Conservation (phyloP, 2,888 invertebrate species). For the Carpatolechia fugitivella region DNA sequence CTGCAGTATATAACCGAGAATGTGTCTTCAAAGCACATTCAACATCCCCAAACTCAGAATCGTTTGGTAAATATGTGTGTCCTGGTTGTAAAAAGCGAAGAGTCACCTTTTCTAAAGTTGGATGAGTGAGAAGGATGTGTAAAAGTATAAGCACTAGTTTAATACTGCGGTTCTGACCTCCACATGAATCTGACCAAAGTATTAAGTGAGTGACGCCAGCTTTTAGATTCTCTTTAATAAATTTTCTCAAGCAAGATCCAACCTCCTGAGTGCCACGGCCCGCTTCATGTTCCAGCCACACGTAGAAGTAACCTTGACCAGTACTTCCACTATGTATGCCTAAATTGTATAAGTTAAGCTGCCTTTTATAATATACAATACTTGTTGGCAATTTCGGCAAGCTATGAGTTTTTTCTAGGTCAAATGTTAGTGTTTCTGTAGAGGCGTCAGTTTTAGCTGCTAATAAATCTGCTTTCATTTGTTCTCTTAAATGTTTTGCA, state of each 20-base stretch:
- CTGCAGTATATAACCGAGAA: conserved; percentile 16
- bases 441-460: conserved; percentile 11
- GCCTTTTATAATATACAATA: conserved; percentile 31
- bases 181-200: conserved; percentile 30
- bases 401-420: conserved; percentile 27
- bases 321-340: conserved; percentile 28
- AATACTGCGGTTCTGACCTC: no score
- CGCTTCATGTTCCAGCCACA: conserved; percentile 30
- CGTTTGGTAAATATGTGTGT: conserved; percentile 21
- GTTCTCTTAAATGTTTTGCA: conserved; percentile 16
- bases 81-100: conserved; percentile 21
- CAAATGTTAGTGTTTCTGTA: conserved; percentile 21
- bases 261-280: conserved; percentile 32
- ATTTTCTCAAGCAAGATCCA: conserved; percentile 23
- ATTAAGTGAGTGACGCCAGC: conserved; percentile 21
- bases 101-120: conserved; percentile 15
- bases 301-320: conserved; percentile 24
- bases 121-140: conserved; percentile 12
- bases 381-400: conserved; percentile 28
- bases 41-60: conserved; percentile 20
- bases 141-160: conserved; percentile 19
- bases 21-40: conserved; percentile 20
- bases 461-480: conserved; percentile 21
- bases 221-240: conserved; percentile 13
- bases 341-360: conserved; percentile 31